These are phyloP conservation scores for Choristoneura fumiferana DNA, from an alignment of 1,140 invertebrate species.

Conservation along the genomic window DNA sequence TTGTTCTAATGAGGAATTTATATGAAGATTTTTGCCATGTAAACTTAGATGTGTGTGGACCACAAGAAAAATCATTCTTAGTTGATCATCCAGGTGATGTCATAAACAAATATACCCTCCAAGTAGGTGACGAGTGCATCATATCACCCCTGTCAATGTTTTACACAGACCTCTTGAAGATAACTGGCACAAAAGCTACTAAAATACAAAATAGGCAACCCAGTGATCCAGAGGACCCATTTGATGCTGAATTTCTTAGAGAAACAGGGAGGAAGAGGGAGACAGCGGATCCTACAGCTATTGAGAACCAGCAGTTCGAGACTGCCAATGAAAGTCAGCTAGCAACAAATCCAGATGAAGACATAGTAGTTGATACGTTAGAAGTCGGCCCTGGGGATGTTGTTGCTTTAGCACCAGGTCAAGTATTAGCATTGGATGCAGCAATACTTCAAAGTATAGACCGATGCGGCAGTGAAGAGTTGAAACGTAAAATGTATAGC, in stretches of 20 bases:
- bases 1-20: constrained; percentile 87
- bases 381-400: constrained; percentile 81
- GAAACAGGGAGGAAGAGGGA: constrained; percentile 88
- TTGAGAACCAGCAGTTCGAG: constrained; percentile 83
- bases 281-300: constrained; percentile 69
- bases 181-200: constrained; percentile 87
- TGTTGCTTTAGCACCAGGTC: constrained; percentile 85
- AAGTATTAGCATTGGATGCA: constrained; percentile 92
- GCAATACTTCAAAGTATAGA: constrained; percentile 96
- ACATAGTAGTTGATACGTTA: constrained; percentile 89
- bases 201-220: constrained; percentile 86
- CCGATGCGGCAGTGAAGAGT: constrained; percentile 91
- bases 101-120: constrained; percentile 86
- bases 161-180: constrained; percentile 91
- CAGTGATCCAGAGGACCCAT: constrained; percentile 95
- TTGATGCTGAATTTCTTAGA: constrained; percentile 94
- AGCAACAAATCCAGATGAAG: constrained; percentile 82
- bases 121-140: constrained; percentile 96
- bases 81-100: constrained; percentile 86
- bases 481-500: constrained; percentile 96
- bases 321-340: constrained; percentile 67
- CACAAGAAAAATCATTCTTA: constrained; percentile 88
- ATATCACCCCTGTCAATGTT: constrained; percentile 93
- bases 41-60: constrained; percentile 92
- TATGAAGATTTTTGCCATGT: constrained; percentile 96